Evolutionary conservation across 2,888 invertebrate species (phyloP).

Genomic region (Sicus ferrugineus): DNA sequence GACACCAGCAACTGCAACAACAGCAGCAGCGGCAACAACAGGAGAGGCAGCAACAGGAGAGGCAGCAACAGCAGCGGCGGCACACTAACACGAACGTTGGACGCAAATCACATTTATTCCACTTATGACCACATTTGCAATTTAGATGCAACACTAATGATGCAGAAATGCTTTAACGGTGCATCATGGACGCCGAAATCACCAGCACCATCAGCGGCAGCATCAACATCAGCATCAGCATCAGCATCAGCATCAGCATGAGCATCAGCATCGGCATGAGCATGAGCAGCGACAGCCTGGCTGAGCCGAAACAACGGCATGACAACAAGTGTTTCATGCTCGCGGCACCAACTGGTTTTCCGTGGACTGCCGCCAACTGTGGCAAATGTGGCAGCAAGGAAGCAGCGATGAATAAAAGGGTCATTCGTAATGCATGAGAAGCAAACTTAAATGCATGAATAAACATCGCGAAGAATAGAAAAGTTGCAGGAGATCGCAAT

Average conservation of each 20-base stretch:
- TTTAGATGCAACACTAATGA: slow-evolving; percentile 51
- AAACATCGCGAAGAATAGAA: background rate
- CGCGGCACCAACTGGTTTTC: background rate
- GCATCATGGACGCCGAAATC: slow-evolving; percentile 35
- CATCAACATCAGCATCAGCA: slow-evolving; percentile 24
- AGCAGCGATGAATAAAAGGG: background rate
- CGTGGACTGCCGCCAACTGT: background rate
- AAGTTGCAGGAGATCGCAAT: too few relatives aligned
- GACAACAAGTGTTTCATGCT: slow-evolving; percentile 7
- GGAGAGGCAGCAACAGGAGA: too few relatives aligned
- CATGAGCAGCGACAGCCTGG: slow-evolving; percentile 25
- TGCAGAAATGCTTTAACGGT: slow-evolving; percentile 61
- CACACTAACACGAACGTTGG: background rate
- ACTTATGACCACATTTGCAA: slow-evolving; percentile 29
- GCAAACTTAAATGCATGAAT: background rate
- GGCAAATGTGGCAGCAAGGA: background rate
- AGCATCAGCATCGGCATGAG: slow-evolving; percentile 22
- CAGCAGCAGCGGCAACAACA: slow-evolving; percentile 2
- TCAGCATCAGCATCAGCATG: background rate
- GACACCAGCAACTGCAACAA: background rate
- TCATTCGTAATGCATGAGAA: background rate
- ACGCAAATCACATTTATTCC: slow-evolving; percentile 29
- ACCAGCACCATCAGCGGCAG: slow-evolving; percentile 22
- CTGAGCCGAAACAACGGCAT: background rate
- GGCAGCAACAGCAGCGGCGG: too few relatives aligned